Evolutionary conservation across 2,888 invertebrate species (phyloP), one percentile per base, ranked within the genome.

Genomic region (Drosophila histrio): DNA sequence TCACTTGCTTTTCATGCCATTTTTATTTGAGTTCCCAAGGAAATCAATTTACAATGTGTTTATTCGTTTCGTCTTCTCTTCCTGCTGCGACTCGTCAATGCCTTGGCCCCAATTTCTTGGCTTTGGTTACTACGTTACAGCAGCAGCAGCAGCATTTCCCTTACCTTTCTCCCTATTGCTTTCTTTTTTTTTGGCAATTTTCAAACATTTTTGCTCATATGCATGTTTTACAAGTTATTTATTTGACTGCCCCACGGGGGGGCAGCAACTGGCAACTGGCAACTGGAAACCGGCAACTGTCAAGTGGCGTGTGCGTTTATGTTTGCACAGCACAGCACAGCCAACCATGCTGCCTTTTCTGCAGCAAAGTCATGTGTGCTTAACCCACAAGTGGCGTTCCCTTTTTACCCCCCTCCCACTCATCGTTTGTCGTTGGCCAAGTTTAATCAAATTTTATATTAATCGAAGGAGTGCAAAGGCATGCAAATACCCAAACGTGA

Each of bases 21-120:
- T 84, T 83, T 88, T 84, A 88, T 84, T 88, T 81, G 87, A 88
- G 84, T 88, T 84, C 87, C 87, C 87, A 84, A 84, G 89, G 87
- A 84, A 84, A 84, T 84, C 87, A 84, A 84, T 84, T 84, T 84
- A 84, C 84, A 84, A 84, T 84, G 84, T 84, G 84, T 84, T 84
- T 84, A 84, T 84, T 87, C 85, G 88, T 88, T 88, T 87, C 89
- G 79, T 72, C 82, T 76, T 71, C 57, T 67, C 68, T 70, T 62
- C 73, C 62, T 72, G 59, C 66, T 46, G 39, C 32, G 41, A 66
- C 19, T 46, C 67, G 61, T 73, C 73, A 61, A 73, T 77, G 39
- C 60, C 60, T 58, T 77, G 67, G 61, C 57, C 73, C 78, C 67
- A 46, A 61, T 63, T 74, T 54, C 61, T 71, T 57, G 63, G 39